A percentile compares a stretch with the other conserved stretches of the same genome.
Conservation (phyloP, 2,888 invertebrate species). For the Drosophila koepferae region DNA sequence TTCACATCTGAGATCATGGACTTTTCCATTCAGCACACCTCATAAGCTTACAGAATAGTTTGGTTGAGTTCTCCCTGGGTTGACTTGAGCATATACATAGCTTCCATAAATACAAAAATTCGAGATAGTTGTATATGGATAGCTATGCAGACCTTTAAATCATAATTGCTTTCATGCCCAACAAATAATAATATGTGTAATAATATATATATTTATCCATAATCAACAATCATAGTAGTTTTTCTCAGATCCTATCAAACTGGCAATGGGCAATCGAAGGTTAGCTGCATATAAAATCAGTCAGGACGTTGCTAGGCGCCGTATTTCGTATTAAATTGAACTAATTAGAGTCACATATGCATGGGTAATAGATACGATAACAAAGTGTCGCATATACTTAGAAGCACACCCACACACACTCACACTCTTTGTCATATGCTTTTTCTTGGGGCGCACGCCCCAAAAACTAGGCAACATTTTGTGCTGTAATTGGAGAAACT, state of each 20-base stretch:
- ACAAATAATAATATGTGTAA: neutral
- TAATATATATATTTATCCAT: neutral
- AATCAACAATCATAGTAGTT: neutral
- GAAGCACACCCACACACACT: neutral
- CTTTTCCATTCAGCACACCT: too few species aligned
- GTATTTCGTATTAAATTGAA: conserved; percentile 40
- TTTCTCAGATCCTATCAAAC: neutral
- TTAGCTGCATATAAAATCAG: conserved; percentile 17
- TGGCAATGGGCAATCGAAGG: neutral
- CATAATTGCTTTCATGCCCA: neutral
- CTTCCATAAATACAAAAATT: neutral
- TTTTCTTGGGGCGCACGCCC: conserved; percentile 11
- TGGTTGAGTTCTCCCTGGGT: neutral
- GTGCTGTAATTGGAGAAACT: conserved; percentile 53
- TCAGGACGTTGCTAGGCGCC: conserved; percentile 36
- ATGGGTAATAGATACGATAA: conserved; percentile 37
- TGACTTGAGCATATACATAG: neutral
- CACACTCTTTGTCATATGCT: neutral
- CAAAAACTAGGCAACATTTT: conserved; percentile 37
- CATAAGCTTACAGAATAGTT: neutral
- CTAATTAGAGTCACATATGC: conserved; percentile 50
- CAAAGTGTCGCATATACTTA: conserved; percentile 20
- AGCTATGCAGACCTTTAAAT: neutral
- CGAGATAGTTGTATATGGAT: neutral
- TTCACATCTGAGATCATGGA: too few species aligned